Percentiles rank a stretch among this genome's conserved stretches.
These are phyloP conservation scores for Ernsta delagoae DNA, from an alignment of 2,888 invertebrate genomes.

Conservation along the genomic window DNA sequence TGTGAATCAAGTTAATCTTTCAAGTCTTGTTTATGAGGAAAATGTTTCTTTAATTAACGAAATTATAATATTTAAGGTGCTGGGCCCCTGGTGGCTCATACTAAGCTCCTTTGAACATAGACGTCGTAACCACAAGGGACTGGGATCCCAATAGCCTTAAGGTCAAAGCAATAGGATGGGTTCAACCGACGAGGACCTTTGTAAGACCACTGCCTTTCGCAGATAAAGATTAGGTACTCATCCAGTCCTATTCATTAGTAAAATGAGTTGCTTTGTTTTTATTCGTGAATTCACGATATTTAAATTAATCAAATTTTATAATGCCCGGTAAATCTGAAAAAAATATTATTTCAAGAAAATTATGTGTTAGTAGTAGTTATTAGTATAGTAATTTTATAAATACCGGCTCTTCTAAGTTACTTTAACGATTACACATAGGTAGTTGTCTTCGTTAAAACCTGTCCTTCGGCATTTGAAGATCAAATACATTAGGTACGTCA, in stretches of 20 bases:
- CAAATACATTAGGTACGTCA: too few relatives aligned
- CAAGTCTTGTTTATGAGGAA: background rate
- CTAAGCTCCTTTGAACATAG: slow-evolving; percentile 27
- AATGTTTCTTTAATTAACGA: background rate
- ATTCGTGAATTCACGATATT: background rate
- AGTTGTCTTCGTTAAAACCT: too few relatives aligned
- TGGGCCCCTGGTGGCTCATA: background rate
- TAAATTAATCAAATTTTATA: too few relatives aligned
- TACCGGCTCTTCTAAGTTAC: too few relatives aligned
- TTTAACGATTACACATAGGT: too few relatives aligned
- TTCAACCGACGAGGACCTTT: slow-evolving; percentile 3
- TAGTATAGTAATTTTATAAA: too few relatives aligned
- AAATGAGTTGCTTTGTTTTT: background rate
- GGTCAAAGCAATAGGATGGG: slow-evolving; percentile 20
- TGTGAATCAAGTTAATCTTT: background rate
- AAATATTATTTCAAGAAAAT: too few relatives aligned
- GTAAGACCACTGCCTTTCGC: slow-evolving; percentile 1
- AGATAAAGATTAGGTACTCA: background rate
- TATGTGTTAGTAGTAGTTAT: too few relatives aligned
- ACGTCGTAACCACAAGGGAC: slow-evolving; percentile 25
- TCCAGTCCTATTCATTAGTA: background rate
- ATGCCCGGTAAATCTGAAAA: too few relatives aligned
- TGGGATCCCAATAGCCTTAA: slow-evolving; percentile 6
- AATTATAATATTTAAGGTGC: slow-evolving; percentile 5
- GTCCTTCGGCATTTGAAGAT: too few relatives aligned